These are phyloP conservation scores for Hydrozoanthus gracilis DNA, from an alignment of 92 coral and sea anemone genomes.

Conservation along the genomic window DNA sequence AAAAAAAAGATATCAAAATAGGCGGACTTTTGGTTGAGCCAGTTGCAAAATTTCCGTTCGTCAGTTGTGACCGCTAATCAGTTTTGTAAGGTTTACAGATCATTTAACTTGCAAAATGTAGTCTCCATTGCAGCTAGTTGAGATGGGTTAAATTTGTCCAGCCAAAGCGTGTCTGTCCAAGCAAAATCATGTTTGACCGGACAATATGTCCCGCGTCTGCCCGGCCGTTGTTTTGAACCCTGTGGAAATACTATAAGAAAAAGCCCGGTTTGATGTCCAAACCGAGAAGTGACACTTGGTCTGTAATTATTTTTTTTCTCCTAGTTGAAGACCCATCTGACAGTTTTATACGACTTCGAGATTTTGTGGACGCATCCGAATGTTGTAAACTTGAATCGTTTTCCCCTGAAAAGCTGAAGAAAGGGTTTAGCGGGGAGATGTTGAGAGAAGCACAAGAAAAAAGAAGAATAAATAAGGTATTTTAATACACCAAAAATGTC, in stretches of 20 bases:
- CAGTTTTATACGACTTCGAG: slow-evolving; percentile 85
- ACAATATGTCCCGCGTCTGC: no score
- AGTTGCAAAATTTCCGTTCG: no score
- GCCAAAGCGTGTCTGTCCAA: background rate
- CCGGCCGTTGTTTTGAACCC: no score
- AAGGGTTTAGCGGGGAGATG: slow-evolving; percentile 80
- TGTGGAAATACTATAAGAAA: no score
- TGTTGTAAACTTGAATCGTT: slow-evolving; percentile 84
- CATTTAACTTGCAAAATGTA: background rate
- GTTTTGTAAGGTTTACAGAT: background rate
- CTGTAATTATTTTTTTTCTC: background rate
- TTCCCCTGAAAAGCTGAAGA: slow-evolving; percentile 74
- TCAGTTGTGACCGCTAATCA: background rate
- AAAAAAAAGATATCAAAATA: no score
- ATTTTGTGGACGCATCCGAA: slow-evolving; percentile 87
- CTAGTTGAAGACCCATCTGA: slow-evolving; percentile 96
- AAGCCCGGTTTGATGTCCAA: background rate
- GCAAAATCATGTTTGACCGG: background rate
- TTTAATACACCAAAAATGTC: background rate
- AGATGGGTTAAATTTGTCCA: no score
- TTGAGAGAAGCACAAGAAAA: slow-evolving; percentile 74
- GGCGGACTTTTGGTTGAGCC: no score
- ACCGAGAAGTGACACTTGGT: background rate
- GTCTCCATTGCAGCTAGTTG: background rate
- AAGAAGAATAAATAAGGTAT: slow-evolving; percentile 92